These are phyloP conservation scores for Saguinus imperator DNA, from an alignment of 2,113 vertebrate genomes.

Conservation along the genomic window DNA sequence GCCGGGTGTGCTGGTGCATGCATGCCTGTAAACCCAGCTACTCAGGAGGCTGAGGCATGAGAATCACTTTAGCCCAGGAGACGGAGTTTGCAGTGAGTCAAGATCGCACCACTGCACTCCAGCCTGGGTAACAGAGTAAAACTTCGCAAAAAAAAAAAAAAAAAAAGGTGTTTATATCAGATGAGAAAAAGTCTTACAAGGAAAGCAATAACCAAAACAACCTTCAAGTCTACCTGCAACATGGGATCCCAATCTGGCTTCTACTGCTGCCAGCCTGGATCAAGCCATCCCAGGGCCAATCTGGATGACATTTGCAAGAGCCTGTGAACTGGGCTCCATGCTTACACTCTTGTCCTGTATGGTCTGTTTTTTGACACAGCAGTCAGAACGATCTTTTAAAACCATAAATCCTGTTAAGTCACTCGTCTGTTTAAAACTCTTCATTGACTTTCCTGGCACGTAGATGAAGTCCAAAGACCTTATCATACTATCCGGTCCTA, in stretches of 20 bases:
- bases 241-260: background rate
- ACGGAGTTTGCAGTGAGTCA: too few species aligned
- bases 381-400: background rate
- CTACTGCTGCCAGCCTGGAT: background rate
- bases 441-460: background rate
- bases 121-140: too few species aligned
- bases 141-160: too few species aligned
- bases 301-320: background rate
- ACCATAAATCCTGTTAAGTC: background rate
- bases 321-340: background rate
- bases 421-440: background rate
- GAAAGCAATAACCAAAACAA: background rate
- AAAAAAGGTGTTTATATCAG: too few species aligned
- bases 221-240: background rate
- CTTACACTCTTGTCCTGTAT: background rate
- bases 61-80: too few species aligned
- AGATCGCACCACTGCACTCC: too few species aligned
- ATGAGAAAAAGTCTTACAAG: too few species aligned
- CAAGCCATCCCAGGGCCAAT: background rate
- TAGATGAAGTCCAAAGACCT: background rate
- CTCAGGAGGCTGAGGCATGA: too few species aligned
- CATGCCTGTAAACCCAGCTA: too few species aligned
- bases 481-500: background rate
- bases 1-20: too few species aligned
- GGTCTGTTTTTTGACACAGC: background rate